Conservation (phyloP, 2,797 vertebrate genomes). For the Coluber constrictor region DNA sequence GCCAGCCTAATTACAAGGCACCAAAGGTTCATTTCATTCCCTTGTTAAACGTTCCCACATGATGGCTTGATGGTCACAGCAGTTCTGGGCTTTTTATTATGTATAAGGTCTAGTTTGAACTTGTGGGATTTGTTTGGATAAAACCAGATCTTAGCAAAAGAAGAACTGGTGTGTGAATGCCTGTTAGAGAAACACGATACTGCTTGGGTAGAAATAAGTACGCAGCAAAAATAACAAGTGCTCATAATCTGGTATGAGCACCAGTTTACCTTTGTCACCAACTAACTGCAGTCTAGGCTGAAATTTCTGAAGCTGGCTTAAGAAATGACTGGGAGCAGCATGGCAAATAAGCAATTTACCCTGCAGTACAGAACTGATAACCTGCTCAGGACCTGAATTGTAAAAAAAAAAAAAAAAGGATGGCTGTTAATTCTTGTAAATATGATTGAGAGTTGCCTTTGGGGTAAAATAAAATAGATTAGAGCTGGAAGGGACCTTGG, state of each 20-base stretch:
- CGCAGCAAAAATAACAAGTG: background rate
- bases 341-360: background rate
- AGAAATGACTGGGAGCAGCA: background rate
- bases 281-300: background rate
- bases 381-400: background rate
- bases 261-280: background rate
- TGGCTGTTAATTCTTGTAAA: background rate
- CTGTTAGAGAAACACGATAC: accelerated
- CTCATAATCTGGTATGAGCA: background rate
- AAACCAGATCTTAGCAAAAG: background rate
- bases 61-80: background rate
- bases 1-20: constrained; percentile 48
- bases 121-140: background rate
- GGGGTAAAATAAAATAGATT: background rate
- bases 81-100: constrained; percentile 46
- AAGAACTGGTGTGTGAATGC: background rate
- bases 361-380: background rate
- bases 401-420: background rate
- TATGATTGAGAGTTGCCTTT: background rate
- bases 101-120: accelerated
- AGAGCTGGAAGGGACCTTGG: too few relatives aligned
- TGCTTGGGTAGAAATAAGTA: background rate
- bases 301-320: background rate
- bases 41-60: constrained; percentile 44
- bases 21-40: background rate